Evolutionary conservation across 2,888 invertebrate genomes (phyloP), one percentile per base, ranked within the genome.

Genomic region (Pheosia gnoma): DNA sequence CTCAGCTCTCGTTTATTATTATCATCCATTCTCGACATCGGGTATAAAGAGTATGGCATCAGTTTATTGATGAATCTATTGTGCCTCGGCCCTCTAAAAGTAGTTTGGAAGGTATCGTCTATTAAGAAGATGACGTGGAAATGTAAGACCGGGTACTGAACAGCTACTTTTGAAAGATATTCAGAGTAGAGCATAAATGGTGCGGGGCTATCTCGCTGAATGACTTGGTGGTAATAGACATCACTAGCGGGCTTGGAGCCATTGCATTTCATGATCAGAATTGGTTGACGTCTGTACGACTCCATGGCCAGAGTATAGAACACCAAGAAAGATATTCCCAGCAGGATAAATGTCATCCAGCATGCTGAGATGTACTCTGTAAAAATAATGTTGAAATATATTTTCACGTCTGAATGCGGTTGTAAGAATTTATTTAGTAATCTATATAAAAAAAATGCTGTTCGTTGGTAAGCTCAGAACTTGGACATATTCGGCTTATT

Each of bases 291-390:
- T 59, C 82, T 77, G 66, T 86, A 86, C 0, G 84, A 81, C 36
- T 85, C 84, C 75, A 89, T 80, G 2, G 87, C 87, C 56, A 92
- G 63, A 7, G 84, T 82, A 66, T 88, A 91, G 74, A 91, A 86
- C 8, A 88, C 82, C 7, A 91, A 72, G 61, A 89, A 86, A 3
- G 88, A 87, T 74, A 91, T 86, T 43, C 86, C 87, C 13, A 92
- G 68, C 37, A 92, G 73, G 62, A 89, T 85, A 7, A 88, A 68
- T 3, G 91, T 87, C 87, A 92, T 89, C 91, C 93, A 92, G 70
- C 89, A 91, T 57, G 88, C 87, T 7, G 91, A 90, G 57, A 91
- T 67, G 41, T 86, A 82, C 77, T 93, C 93, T 93, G 90, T 55
- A 90, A 89, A 60, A 49, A 67, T 25, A 25, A 25, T 25, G 2